Base-by-base conservation (phyloP, 2,888 invertebrate genomes). In the Drosophila mimetica region DNA sequence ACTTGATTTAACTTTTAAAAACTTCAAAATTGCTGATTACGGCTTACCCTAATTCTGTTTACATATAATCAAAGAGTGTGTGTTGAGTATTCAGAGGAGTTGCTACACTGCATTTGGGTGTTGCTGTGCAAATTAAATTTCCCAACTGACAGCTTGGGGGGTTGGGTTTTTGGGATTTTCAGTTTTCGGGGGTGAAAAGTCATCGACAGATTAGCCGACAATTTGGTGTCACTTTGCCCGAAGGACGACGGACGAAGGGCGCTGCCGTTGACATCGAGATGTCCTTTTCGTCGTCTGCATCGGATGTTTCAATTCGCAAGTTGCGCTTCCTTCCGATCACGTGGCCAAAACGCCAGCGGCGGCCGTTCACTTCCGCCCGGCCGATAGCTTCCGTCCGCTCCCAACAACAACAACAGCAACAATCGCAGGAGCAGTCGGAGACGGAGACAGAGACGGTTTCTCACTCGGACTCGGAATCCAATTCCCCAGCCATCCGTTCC, bases 301-400 rank as follows among this genome's bases (percentile, higher is more conserved):
- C 85, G 85, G 85, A 85, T 87, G 88, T 87, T 87, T 85, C 85
- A 85, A 85, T 85, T 85, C 85, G 85, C 85, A 85, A 85, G 85
- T 86, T 76, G 79, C 50, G 88, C 80, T 86, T 85, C 85, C 88
- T 85, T 85, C 85, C 85, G 88, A 80, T 87, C 88, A 83, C 85
- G 85, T 87, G 85, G 76, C 84, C 75, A 48, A 47, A 66, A 42
- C 32, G 54, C 48, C 48, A 69, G 41, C 67, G 55, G 69, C 69
- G 57, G 84, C 75, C 84, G 79, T 79, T 84, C 42, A 75, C 88
- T 85, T 85, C 88, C 84, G 83, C 66, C 74, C 73, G 69, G 77
- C 77, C 88, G 86, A 85, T 83, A 86, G 80, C 87, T 83, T 83
- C 87, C 85, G 84, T 86, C 86, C 87, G 81, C 30, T 51, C 13